A percentile compares a stretch with the other conserved stretches of the same genome.
These are phyloP conservation scores for Drosophila miranda DNA, from an alignment of 1,140 invertebrate genomes.

Conservation along the genomic window DNA sequence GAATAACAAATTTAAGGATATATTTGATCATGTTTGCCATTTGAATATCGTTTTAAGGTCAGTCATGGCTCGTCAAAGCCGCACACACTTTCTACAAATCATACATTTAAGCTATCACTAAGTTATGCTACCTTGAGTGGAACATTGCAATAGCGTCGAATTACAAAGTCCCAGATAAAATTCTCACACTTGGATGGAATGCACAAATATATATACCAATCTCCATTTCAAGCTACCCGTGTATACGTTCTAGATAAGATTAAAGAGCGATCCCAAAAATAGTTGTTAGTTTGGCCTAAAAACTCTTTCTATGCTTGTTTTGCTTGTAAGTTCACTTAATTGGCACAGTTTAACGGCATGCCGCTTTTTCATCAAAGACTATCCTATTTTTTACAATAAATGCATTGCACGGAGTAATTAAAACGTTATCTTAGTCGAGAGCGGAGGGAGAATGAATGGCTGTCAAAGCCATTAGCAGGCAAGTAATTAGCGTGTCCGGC, in stretches of 20 bases:
- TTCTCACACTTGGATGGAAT: constrained; percentile 26
- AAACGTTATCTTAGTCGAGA: constrained; percentile 20
- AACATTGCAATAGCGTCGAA: constrained; percentile 23
- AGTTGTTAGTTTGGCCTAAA: constrained; percentile 46
- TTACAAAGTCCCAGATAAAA: constrained; percentile 16
- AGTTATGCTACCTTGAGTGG: constrained; percentile 16
- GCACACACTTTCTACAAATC: constrained; percentile 50
- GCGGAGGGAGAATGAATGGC: constrained; percentile 11
- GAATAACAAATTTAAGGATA: constrained; percentile 11
- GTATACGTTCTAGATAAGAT: constrained; percentile 43
- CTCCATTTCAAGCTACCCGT: constrained; percentile 11
- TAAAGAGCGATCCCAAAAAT: constrained; percentile 67
- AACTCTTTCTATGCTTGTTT: constrained; percentile 34
- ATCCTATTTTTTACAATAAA: constrained; percentile 56
- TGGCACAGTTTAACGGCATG: constrained; percentile 24
- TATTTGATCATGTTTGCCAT: constrained; percentile 63
- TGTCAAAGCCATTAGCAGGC: constrained; percentile 24
- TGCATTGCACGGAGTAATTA: constrained; percentile 46
- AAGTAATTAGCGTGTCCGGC: constrained; percentile 27
- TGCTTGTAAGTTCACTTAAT: constrained; percentile 48
- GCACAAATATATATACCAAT: constrained; percentile 39
- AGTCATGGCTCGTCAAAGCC: constrained; percentile 63
- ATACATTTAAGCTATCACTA: constrained; percentile 24
- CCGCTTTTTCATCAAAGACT: constrained; percentile 22
- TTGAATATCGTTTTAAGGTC: constrained; percentile 56